Conservation (phyloP, 2,888 invertebrate species). For the Nowickia ferox region DNA sequence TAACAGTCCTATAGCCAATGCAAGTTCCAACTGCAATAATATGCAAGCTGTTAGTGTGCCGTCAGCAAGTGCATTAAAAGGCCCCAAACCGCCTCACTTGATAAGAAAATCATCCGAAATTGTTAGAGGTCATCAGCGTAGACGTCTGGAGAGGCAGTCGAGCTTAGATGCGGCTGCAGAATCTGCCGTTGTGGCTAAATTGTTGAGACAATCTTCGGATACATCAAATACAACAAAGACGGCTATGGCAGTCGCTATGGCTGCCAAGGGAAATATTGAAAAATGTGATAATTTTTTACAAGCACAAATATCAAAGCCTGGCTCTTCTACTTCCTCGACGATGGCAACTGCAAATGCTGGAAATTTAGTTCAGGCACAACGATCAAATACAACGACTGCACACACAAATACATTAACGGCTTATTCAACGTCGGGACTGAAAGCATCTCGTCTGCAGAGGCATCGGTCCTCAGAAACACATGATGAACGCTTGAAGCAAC, state of each 20-base stretch:
- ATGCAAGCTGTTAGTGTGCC: slow-evolving; percentile 32
- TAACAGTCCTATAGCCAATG: slow-evolving; percentile 70
- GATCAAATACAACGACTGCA: slow-evolving; percentile 67
- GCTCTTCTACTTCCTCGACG: slow-evolving; percentile 56
- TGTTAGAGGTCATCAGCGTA: slow-evolving; percentile 76
- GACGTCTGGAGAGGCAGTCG: slow-evolving; percentile 80
- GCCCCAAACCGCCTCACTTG: slow-evolving; percentile 75
- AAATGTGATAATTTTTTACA: slow-evolving; percentile 78
- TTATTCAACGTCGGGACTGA: slow-evolving; percentile 78
- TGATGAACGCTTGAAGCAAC: slow-evolving; percentile 81
- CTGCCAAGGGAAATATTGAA: slow-evolving; percentile 62
- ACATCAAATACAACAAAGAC: slow-evolving; percentile 73
- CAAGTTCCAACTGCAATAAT: slow-evolving; percentile 53
- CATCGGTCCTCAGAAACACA: slow-evolving; percentile 83
- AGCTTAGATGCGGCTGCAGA: slow-evolving; percentile 80
- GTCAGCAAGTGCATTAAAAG: slow-evolving; percentile 68
- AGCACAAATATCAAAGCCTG: slow-evolving; percentile 74
- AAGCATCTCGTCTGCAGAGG: slow-evolving; percentile 80
- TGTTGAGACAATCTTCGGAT: slow-evolving; percentile 78
- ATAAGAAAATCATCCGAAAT: slow-evolving; percentile 79
- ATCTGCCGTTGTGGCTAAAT: slow-evolving; percentile 75
- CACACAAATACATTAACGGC: slow-evolving; percentile 7
- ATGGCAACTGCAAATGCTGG: slow-evolving; percentile 70
- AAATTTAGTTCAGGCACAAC: slow-evolving; percentile 62
- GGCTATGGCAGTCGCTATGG: slow-evolving; percentile 8